phyloP scores from a whole-genome alignment of 2,797 vertebrate species.

The Falco biarmicus region DNA sequence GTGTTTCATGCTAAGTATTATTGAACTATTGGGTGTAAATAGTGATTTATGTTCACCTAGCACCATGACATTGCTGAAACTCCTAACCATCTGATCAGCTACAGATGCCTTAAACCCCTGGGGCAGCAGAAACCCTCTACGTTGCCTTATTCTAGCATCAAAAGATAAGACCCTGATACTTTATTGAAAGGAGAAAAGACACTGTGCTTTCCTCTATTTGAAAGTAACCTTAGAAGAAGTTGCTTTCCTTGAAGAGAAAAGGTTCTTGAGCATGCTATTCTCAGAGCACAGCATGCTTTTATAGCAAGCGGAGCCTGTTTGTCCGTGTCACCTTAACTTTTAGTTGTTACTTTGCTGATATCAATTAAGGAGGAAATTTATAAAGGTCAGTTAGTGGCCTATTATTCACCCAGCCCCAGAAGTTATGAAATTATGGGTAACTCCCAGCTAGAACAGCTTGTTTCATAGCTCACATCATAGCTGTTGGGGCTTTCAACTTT shows the following conservation, averaged over 20 bases:
- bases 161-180: not conserved
- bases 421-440: not conserved
- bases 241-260: not conserved
- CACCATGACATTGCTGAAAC: not conserved
- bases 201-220: not conserved
- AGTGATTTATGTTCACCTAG: not conserved
- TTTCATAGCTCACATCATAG: not conserved
- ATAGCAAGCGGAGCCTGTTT: not conserved
- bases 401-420: not conserved
- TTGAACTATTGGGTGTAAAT: constrained; percentile 29
- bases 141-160: not conserved
- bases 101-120: not conserved
- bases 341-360: not conserved
- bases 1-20: constrained; percentile 1
- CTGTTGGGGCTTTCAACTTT: not conserved
- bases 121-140: not conserved
- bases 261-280: not conserved
- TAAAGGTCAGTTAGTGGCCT: not conserved
- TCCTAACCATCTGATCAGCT: constrained; percentile 9
- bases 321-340: not conserved
- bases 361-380: not conserved
- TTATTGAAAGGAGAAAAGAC: not conserved
- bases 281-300: not conserved
- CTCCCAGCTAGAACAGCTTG: not conserved
- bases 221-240: not conserved